phyloP scores from a whole-genome alignment of 1,140 invertebrate species.

The Magallana ariakensis region DNA sequence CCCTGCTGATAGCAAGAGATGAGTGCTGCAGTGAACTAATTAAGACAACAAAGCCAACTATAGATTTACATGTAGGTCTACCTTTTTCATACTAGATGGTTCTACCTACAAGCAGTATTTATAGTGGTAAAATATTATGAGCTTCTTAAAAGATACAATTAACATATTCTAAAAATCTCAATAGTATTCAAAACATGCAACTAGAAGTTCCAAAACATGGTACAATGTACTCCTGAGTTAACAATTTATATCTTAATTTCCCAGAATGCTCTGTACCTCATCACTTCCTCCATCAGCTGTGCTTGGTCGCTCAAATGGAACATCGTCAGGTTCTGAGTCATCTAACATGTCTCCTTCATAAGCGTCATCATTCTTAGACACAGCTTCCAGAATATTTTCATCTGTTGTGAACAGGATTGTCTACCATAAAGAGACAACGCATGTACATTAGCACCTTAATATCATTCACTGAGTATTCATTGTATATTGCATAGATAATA shows the following conservation, averaged over 20 bases:
- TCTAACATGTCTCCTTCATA: conserved; percentile 81
- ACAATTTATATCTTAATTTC: too few species aligned
- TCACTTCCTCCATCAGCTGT: conserved; percentile 76
- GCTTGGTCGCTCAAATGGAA: conserved; percentile 74
- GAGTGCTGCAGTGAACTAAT: neutral
- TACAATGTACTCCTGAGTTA: too few species aligned
- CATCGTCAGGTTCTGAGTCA: conserved; percentile 74
- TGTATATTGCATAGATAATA: too few species aligned
- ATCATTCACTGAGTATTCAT: too few species aligned
- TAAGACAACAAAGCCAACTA: neutral
- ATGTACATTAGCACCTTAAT: neutral
- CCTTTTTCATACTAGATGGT: conserved; percentile 2
- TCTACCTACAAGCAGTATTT: conserved; percentile 11
- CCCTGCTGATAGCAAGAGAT: neutral
- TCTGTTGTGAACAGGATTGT: conserved; percentile 91
- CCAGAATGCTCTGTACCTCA: conserved; percentile 29
- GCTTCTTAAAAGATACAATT: too few species aligned
- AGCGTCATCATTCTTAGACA: conserved; percentile 86
- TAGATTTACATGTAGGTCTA: neutral
- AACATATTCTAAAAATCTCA: too few species aligned
- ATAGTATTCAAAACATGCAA: too few species aligned
- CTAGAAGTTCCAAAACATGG: too few species aligned
- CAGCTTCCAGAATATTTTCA: conserved; percentile 86
- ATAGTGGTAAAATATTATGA: neutral
- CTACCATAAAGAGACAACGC: conserved; percentile 80